These are phyloP conservation scores for Paedocypris sp. DNA, from an alignment of 2,113 vertebrate species.

Conservation along the genomic window DNA sequence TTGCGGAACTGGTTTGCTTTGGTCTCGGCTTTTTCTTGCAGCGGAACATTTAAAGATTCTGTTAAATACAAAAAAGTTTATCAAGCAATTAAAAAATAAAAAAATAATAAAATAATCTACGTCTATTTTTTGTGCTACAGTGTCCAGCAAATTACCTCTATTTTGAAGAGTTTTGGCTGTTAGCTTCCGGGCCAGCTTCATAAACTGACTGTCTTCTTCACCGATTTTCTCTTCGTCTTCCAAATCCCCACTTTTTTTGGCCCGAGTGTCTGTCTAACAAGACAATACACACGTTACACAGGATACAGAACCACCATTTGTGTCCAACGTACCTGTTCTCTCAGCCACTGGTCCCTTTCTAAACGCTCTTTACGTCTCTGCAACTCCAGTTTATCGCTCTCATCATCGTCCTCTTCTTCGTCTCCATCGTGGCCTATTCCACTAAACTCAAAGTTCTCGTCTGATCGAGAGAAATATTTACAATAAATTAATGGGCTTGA, in stretches of 20 bases:
- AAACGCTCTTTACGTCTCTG: conserved; percentile 82
- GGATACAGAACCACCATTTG: conserved; percentile 19
- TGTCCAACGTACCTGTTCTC: conserved; percentile 72
- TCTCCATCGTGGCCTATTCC: conserved; percentile 59
- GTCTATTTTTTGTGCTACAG: too few relatives aligned
- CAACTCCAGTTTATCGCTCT: conserved; percentile 69
- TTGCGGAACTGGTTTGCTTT: conserved; percentile 52
- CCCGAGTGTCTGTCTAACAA: conserved; percentile 64
- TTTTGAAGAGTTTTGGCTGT: conserved; percentile 76
- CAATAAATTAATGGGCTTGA: too few relatives aligned
- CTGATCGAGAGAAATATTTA: conserved; percentile 35
- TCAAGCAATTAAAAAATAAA: too few relatives aligned
- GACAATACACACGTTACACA: neutral
- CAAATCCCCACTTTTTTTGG: conserved; percentile 42
- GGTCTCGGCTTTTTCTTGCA: conserved; percentile 32
- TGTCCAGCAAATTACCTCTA: conserved; percentile 67
- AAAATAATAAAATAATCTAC: too few relatives aligned
- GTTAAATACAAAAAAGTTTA: neutral
- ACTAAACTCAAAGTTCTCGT: conserved; percentile 53
- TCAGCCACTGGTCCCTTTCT: conserved; percentile 88
- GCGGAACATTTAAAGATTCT: conserved; percentile 35
- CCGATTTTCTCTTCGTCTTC: conserved; percentile 70
- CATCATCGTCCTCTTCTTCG: conserved; percentile 70
- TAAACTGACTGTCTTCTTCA: conserved; percentile 81
- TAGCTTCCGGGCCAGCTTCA: conserved; percentile 88